Evolutionary conservation across 2,113 vertebrate genomes (phyloP).

Genomic region (Neoarius graeffei): DNA sequence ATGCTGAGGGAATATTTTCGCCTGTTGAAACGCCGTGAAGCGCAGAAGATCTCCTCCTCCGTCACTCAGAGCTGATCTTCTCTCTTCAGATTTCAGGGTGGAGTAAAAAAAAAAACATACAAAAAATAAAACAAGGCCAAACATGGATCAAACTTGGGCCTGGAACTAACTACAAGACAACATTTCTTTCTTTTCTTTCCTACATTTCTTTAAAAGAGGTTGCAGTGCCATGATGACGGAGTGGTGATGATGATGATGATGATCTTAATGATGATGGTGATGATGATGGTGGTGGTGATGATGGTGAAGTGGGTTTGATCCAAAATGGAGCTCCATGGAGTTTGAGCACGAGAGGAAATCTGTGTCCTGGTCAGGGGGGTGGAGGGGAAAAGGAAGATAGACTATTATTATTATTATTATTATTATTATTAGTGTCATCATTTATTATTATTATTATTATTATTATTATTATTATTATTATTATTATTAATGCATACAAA

Average conservation of each 20-base stretch:
- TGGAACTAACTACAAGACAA: constrained; percentile 57
- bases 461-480: constrained; percentile 63
- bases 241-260: neutral
- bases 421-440: constrained; percentile 62
- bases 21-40: constrained; percentile 9
- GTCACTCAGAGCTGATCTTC: neutral
- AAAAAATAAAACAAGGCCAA: constrained; percentile 48
- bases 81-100: constrained; percentile 48
- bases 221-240: neutral
- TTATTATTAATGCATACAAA: constrained; percentile 62
- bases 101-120: constrained; percentile 53
- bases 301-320: constrained; percentile 56
- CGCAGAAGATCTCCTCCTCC: constrained; percentile 4
- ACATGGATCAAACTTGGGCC: constrained; percentile 71
- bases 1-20: neutral
- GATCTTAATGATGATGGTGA: neutral
- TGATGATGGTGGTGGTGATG: neutral
- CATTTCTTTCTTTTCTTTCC: neutral
- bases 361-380: constrained; percentile 67
- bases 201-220: neutral
- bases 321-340: constrained; percentile 50
- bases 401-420: constrained; percentile 58
- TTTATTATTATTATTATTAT: constrained; percentile 59
- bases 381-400: constrained; percentile 53
- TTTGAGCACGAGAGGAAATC: constrained; percentile 70